These are phyloP conservation scores for Atherix ibis DNA, from an alignment of 2,888 invertebrate species.

Conservation along the genomic window DNA sequence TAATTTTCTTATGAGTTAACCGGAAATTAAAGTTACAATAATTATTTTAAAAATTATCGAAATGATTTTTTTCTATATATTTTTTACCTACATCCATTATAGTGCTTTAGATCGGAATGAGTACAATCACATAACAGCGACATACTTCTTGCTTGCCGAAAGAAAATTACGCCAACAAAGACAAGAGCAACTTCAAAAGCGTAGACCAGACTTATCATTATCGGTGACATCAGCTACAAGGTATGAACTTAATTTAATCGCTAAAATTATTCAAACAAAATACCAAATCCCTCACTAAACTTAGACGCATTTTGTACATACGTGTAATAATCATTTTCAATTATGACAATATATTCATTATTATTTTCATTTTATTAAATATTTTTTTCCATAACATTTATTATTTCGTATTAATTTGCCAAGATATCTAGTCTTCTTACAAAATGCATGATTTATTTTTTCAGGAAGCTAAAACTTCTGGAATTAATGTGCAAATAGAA, in stretches of 20 bases:
- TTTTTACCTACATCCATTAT: constrained; percentile 15
- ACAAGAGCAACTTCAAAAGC: constrained; percentile 41
- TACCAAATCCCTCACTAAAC: not conserved
- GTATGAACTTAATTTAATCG: constrained; percentile 10
- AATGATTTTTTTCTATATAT: not conserved
- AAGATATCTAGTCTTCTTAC: too few species aligned
- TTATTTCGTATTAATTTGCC: too few species aligned
- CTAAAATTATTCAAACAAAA: not conserved
- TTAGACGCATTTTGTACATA: not conserved
- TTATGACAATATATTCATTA: not conserved
- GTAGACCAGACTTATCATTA: constrained; percentile 17
- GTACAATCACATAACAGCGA: constrained; percentile 97
- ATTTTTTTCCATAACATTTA: too few species aligned
- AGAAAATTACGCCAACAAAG: constrained; percentile 68
- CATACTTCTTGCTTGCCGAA: constrained; percentile 92
- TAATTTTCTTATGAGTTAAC: too few species aligned
- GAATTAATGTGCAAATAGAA: constrained; percentile 10
- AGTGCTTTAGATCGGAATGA: constrained; percentile 87
- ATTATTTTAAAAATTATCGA: constrained; percentile 4
- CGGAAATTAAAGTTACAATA: constrained; percentile 2
- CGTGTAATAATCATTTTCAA: not conserved
- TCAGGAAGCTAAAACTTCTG: constrained; percentile 12
- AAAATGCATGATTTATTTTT: constrained; percentile 11
- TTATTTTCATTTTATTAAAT: too few species aligned
- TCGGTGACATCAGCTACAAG: constrained; percentile 17